A percentile compares a stretch with the other conserved stretches of the same genome.
Conservation (phyloP, 1,140 invertebrate genomes). For the Neodiprion fabricii region DNA sequence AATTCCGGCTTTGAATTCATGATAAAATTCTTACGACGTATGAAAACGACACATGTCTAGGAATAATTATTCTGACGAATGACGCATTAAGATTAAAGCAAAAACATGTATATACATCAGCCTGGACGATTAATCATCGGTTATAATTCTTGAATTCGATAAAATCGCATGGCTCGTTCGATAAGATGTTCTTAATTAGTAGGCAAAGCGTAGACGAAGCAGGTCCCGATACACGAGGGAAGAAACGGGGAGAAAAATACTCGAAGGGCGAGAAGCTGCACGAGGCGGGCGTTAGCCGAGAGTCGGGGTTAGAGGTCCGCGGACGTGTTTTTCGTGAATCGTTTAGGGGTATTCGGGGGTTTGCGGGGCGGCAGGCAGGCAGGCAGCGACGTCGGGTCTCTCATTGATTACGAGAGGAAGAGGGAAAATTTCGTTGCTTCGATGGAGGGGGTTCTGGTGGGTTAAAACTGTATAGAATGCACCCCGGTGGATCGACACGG, state of each 20-base stretch:
- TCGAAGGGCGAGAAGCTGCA: background rate
- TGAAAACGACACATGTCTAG: too few relatives aligned
- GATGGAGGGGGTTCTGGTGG: conserved; percentile 15
- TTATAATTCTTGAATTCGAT: too few relatives aligned
- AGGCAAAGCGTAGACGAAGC: background rate
- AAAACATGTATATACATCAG: too few relatives aligned
- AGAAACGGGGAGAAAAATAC: background rate
- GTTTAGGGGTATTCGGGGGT: too few relatives aligned
- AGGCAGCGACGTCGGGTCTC: conserved; percentile 43
- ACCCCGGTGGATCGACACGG: background rate
- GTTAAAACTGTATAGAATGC: background rate
- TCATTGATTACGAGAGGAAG: conserved; percentile 63
- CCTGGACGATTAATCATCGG: too few relatives aligned
- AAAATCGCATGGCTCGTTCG: too few relatives aligned
- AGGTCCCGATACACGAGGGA: background rate
- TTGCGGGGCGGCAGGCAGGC: conserved; percentile 26
- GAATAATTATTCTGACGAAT: too few relatives aligned
- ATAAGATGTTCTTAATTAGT: background rate
- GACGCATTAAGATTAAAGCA: too few relatives aligned
- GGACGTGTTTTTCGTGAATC: conserved; percentile 16
- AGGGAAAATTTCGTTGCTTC: conserved; percentile 54
- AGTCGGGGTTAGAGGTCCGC: conserved; percentile 32
- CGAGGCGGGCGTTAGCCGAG: background rate
- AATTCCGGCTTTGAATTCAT: too few relatives aligned
- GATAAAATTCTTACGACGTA: too few relatives aligned